Evolutionary conservation across 2,888 invertebrate genomes (phyloP), one percentile per base, ranked within the genome.

Genomic region (Vannuccia rotundouncinata): DNA sequence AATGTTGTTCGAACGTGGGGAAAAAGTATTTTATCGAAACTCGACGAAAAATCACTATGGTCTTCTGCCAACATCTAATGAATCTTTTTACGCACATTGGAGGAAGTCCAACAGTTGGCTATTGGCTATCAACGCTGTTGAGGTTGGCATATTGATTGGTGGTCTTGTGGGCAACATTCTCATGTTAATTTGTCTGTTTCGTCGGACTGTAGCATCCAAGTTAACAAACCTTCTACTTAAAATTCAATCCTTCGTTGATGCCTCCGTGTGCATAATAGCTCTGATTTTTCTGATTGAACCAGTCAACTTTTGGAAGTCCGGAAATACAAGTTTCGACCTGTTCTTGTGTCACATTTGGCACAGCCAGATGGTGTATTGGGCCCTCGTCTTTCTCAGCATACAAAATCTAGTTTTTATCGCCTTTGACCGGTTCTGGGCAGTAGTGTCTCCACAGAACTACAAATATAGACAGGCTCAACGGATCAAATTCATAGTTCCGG

Each of bases 341-440:
- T 29, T 75, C 2, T n/a, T 27, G 1, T 75, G 75, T 29, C 27
- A 29, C n/a, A 29, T 75, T 29, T 75, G 27, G 27, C 29, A 75
- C 75, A 75, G 75, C 28, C 75, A 75, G 13, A 25, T 29, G 29
- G 29, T 75, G 1, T 75, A 10, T 13, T 75, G 75, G 75, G 22
- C n/a, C 13, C 2, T 27, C n/a, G 75, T 75, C 28, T 29, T 29
- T 27, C 27, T 75, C n/a, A 75, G 75, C 29, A 29, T 75, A 2
- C 27, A 29, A 10, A 75, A 75, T 75, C 29, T 75, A 5, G 75
- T 75, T 75, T 75, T 25, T 29, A 75, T 29, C 10, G 75, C 75
- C 2, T 75, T 25, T 75, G 75, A 75, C 13, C 5, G 75, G 28
- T 75, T 10, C 29, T 75, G 75, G 75, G 75, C 75, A 27, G 75